Base-by-base conservation (phyloP, 2,113 vertebrate species). In the Sphaerodactylus townsendi region DNA sequence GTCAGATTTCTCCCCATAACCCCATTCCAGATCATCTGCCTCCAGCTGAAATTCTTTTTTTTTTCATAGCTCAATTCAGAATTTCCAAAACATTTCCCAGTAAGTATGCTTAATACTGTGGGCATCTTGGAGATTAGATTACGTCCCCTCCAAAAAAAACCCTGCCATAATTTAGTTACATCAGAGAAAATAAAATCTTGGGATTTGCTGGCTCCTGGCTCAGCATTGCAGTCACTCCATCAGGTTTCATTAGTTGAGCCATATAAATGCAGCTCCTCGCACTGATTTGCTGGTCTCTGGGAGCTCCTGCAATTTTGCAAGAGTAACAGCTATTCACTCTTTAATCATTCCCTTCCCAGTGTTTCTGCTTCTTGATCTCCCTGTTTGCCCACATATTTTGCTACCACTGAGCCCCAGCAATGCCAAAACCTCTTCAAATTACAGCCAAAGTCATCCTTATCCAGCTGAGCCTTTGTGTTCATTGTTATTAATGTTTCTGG, bases 381-480 rank as follows among this genome's bases (percentile, higher is more conserved):
- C 83, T 88, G 75, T 0, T 53, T 0, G 2, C 87, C 85, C 87
- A 65, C 81, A 77, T 3, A 37, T 86, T 64, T 37, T 85, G 82
- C 78, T 1, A 75, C 77, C 81, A 86, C 79, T 1, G 59, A 37
- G 46, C 41, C 79, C 7, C 78, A 77, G 78, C 84, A 71, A 35
- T 0, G 0, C 25, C 3, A 64, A 81, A 65, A 11, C 73, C 64
- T 79, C 86, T 75, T 86, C 50, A 46, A 88, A 1, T 62, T 35
- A 0, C 17, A 82, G 79, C 66, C 90, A 84, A 10, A 69, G 19
- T 17, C 65, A 46, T 65, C 84, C 85, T 83, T 72, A 48, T 68
- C 88, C 86, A 91, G 79, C 88, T 89, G 89, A 33, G n/a, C 0
- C 64, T 88, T 78, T 66, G 50, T 79, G 2, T 3, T 2, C 77